Evolutionary conservation across 2,797 vertebrate species (phyloP).

Genomic region (Ambastaia sidthimunki): DNA sequence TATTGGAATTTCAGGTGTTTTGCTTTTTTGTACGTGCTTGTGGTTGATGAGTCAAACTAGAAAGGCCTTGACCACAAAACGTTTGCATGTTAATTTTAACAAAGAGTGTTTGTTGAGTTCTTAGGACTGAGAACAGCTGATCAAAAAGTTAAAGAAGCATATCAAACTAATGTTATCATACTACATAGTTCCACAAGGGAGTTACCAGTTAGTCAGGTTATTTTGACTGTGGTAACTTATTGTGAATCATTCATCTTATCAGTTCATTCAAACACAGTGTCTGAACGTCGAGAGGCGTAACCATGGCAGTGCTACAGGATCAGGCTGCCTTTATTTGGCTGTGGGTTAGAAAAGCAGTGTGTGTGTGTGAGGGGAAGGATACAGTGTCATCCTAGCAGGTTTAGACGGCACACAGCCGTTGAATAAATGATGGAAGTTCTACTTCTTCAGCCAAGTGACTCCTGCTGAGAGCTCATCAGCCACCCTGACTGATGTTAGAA

Average conservation of each 20-base stretch:
- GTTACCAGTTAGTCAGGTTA: not conserved
- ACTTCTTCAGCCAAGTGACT: slow-evolving; percentile 56
- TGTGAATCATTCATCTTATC: slow-evolving; percentile 14
- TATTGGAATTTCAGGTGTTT: not conserved
- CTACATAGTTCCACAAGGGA: not conserved
- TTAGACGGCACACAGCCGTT: slow-evolving; percentile 50
- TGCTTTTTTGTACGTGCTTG: not conserved
- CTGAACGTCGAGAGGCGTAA: not conserved
- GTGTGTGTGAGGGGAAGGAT: slow-evolving; percentile 18
- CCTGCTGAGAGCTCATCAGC: slow-evolving; percentile 14
- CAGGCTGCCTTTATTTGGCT: slow-evolving; percentile 1
- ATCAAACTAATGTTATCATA: not conserved
- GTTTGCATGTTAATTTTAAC: not conserved
- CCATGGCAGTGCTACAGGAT: slow-evolving; percentile 28
- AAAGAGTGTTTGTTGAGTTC: not conserved
- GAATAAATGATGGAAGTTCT: slow-evolving; percentile 69
- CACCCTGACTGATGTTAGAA: not conserved
- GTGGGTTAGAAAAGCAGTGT: slow-evolving; percentile 13
- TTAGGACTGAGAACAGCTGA: not conserved
- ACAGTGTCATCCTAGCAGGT: slow-evolving; percentile 55
- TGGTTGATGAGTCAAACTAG: not conserved
- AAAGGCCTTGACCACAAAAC: not conserved
- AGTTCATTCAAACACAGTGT: slow-evolving; percentile 5
- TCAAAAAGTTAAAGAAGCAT: not conserved
- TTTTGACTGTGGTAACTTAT: not conserved